Evolutionary conservation across 2,888 invertebrate genomes (phyloP), one percentile per base, ranked within the genome.

Genomic region (Hyposoter dolosus): DNA sequence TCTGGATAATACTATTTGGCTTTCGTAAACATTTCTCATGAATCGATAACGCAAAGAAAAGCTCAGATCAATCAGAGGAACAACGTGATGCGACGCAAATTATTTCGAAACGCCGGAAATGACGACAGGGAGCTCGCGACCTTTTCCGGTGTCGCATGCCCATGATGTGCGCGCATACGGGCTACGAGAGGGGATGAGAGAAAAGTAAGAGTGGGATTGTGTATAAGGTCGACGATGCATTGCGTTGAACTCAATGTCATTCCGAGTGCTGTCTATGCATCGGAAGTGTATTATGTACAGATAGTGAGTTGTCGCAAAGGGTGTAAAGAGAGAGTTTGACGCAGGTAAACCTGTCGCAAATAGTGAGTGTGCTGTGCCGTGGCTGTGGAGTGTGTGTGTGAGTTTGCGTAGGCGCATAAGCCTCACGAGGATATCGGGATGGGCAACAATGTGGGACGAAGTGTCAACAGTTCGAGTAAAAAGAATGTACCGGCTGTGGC

Each of bases 401-500:
- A 7, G 45, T 17, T 43, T 15, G 68, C 45, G 68, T 45, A 28
- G 45, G 23, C 60, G 66, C 56, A 47, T 19, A 76, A 45, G 32
- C 17, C 63, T 45, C 32, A 45, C 9, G 63, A 23, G 28, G 68
- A 47, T 69, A 79, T 82, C 74, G 86, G 86, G 81, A 92, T 92
- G 92, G 92, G 92, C 77, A 92, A 92, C 80, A 92, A 92, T 88
- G 88, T 88, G 85, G 89, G 90, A 87, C 92, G 92, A 69, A 87
- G 86, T 84, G 89, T 89, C 72, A 90, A 88, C 82, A 82, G 83
- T 83, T 86, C 89, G 50, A 82, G 85, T 35, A 92, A 90, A 80
- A 92, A 92, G 81, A 82, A 85, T 78, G 88, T 88, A 56, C 47
- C 88, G 23, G 65, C 69, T 56, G 78, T 60, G 35, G 75, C 82